Evolutionary conservation across 2,113 vertebrate species (phyloP).

Genomic region (Chrysochloris asiatica): DNA sequence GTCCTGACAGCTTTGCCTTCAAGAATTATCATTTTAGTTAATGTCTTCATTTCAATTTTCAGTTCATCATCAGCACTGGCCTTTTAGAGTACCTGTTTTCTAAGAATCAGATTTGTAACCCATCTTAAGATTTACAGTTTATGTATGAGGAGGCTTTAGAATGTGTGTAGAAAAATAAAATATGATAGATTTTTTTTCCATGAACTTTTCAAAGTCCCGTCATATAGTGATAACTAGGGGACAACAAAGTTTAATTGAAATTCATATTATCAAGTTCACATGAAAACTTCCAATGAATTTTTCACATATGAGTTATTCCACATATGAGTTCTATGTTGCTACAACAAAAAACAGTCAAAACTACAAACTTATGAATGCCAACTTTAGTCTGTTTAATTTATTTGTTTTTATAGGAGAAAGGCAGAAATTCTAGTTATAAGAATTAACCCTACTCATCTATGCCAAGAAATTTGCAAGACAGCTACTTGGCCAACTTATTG

Average conservation of each 20-base stretch:
- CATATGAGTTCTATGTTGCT: not conserved
- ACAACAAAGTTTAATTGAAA: not conserved
- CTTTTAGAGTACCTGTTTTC: not conserved
- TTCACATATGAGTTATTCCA: no score
- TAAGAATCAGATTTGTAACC: not conserved
- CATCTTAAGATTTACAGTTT: not conserved
- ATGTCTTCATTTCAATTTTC: no score
- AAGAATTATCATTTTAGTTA: no score
- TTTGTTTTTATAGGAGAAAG: slow-evolving; percentile 4
- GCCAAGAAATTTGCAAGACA: no score
- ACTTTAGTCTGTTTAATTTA: not conserved
- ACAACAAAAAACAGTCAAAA: not conserved
- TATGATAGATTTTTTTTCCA: no score
- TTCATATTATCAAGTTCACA: not conserved
- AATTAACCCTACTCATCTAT: not conserved
- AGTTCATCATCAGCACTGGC: no score
- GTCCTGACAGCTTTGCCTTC: no score
- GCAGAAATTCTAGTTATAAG: not conserved
- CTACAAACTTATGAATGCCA: not conserved
- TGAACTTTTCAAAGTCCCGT: no score
- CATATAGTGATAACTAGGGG: not conserved
- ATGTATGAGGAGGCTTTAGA: no score
- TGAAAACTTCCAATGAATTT: not conserved
- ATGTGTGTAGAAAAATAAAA: no score
- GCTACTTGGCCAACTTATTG: no score